Evolutionary conservation across 53 echinoderm and acorn worm species (phyloP), one percentile per base, ranked within the genome.

Genomic region (Paelopatides confundens): DNA sequence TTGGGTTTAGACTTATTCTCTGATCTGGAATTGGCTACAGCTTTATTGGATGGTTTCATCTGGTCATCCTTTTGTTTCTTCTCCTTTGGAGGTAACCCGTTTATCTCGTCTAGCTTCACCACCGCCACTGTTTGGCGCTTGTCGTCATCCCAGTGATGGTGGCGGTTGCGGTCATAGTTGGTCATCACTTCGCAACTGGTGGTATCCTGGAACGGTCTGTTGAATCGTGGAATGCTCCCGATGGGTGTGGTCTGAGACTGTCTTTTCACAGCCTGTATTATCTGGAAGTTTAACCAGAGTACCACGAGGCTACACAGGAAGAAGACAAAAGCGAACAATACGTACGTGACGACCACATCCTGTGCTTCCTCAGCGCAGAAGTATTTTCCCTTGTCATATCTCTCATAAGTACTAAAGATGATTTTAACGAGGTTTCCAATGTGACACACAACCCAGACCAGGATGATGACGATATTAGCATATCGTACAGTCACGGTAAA

Each of bases 261-360:
- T 34, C 79, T 24, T 27, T 79, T 79, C 18, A 79, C 47, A 14
- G 79, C 79, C 34, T 53, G 79, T 46, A 79, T 79, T 13, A 79
- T 79, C 33, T 79, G 79, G 33, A 79, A 79, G 31, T 79, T 79
- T 29, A 79, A 10, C 79, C 79, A 79, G 79, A 79, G 30, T 24
- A 79, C 79, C 11, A 79, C 79, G 29, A 79, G 51, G 50, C 51
- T 52, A 47, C 79, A 79, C 18, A 79, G 31, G 33, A 79, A 10
- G 17, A 52, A 79, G 17, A 79, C 32, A 31, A 79, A 79, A 30
- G 79, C 79, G 29, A 79, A 28, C 30, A 79, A 53, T 31, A 52
- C 5, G 58, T 79, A 79, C 31, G 51, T 52, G 79, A 79, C 53
- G 4, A 79, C 79, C 1, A 13, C 43, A 11, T 28, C 79, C 5